Base-by-base conservation (phyloP, 1,140 invertebrate genomes). In the Atta cephalotes region DNA sequence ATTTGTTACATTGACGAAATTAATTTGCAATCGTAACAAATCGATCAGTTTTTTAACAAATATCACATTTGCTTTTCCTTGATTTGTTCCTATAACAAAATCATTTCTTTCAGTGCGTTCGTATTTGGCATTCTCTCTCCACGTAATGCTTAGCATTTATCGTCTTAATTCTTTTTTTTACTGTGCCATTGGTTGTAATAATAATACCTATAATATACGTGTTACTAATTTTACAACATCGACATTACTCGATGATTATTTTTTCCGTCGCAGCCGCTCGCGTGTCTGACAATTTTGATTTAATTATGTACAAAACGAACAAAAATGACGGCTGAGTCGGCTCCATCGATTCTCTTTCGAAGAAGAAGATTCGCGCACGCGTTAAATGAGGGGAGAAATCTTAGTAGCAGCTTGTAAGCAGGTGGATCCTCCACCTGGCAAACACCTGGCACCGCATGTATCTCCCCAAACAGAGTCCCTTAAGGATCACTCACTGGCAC, bases 381-480 rank as follows among this genome's bases (percentile, higher is more conserved):
- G 91, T 89, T 91, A 88, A 90, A 88, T 66, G 49, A 82, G 86
- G 85, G 72, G 80, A 85, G 92, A 92, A 76, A 84, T 90, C 90
- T 90, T 86, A 58, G 21, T 45, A 72, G 92, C 94, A 94, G 94
- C 92, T 94, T 95, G 93, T 91, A 87, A 85, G 91, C 94, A 95
- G 94, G 94, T 95, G 94, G 92, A 91, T 92, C 81, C 85, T 60
- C 89, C 94, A 94, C 94, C 94, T 95, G 94, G 93, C 89, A 92
- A 60, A 92, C 94, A 95, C 88, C 94, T 95, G 94, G 91, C 91
- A 82, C 65, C 72, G 85, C 65, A 72, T 88, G 58, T 81, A 60
- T 77, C 79, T 89, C 77, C 85, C 91, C 9, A 45, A 84, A 77
- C 65, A 87, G 60, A 87, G 66, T 68, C 68, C 25, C 74, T 68